Conservation (phyloP, 35 echinoderm and acorn worm genomes). For the Apostichopus japonicus region DNA sequence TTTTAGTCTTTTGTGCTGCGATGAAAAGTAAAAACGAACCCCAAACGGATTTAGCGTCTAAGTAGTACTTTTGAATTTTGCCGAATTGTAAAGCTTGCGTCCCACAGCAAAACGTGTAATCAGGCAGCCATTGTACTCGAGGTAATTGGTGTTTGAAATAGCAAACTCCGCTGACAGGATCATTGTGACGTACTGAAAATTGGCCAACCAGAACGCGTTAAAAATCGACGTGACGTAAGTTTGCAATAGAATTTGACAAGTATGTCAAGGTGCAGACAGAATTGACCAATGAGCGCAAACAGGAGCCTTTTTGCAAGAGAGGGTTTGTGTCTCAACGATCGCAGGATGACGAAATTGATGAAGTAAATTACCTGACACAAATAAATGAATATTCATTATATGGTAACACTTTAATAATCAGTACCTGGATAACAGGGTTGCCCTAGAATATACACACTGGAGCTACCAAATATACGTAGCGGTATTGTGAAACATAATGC, state of each 20-base stretch:
- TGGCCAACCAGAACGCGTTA: not conserved
- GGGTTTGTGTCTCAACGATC: no score
- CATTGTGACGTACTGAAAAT: not conserved
- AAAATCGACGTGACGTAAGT: not conserved
- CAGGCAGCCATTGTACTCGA: slow-evolving; percentile 34
- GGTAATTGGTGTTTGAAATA: slow-evolving; percentile 35
- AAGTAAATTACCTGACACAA: not conserved
- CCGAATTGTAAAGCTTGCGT: slow-evolving; percentile 15
- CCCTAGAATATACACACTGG: no score
- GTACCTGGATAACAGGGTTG: no score
- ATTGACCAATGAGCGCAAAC: not conserved
- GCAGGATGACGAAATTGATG: not conserved
- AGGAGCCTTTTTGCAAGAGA: not conserved
- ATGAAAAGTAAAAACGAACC: not conserved
- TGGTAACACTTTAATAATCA: no score
- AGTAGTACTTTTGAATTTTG: not conserved
- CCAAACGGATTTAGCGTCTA: not conserved
- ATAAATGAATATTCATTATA: no score
- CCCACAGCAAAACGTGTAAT: not conserved
- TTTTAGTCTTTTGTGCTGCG: not conserved
- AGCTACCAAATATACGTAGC: no score
- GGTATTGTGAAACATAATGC: no score
- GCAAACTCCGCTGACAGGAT: not conserved
- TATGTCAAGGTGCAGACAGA: slow-evolving; percentile 3
- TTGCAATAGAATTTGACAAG: slow-evolving; percentile 16